Base-by-base conservation (phyloP, 2,113 vertebrate species). In the Cephalopholis sonnerati region DNA sequence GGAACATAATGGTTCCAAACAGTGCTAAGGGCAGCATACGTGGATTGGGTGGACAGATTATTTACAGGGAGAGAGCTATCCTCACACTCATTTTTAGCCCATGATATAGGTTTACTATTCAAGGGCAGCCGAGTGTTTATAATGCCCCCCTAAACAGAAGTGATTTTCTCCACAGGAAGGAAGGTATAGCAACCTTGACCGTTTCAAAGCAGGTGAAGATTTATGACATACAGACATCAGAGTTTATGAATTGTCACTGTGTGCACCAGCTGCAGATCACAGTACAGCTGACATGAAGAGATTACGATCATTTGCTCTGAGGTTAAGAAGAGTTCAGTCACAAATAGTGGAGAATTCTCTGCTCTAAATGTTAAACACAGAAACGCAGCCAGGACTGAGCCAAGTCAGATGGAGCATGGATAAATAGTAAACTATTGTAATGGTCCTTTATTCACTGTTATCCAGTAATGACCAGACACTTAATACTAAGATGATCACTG, bases 401-500 rank as follows among this genome's bases (percentile, higher is more conserved):
- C 25, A 53, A 91, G 71, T 87, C 67, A 68, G 88, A 89, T 54
- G n/a, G 92, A 93, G 92, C 92, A 94, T 94, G 92, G 86, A 87
- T 85, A 87, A 81, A 81, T 87, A 83, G 51, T 82, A 76, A 85
- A 82, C 74, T 88, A 82, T 90, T 59, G 82, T 91, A 87, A 71
- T 79, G 83, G 77, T 81, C 62, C 57, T 85, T 79, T 77, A 83
- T 86, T 78, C 72, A 70, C 84, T 80, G 83, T 85, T 83, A 77
- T 74, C 48, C 69, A 66, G 78, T 74, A 61, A 82, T 61, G 71
- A 78, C 87, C 67, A 81, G 50, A 61, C 50, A 82, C 67, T 53
- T 69, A 54, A 82, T 61, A 79, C 58, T 78, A 25, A 86, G 77
- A 48, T 79, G 81, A 92, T 80, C 58, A 64, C 39, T 53, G 86